These are phyloP conservation scores for Tragulus kanchil DNA, from an alignment of 2,113 vertebrate genomes.

Conservation along the genomic window DNA sequence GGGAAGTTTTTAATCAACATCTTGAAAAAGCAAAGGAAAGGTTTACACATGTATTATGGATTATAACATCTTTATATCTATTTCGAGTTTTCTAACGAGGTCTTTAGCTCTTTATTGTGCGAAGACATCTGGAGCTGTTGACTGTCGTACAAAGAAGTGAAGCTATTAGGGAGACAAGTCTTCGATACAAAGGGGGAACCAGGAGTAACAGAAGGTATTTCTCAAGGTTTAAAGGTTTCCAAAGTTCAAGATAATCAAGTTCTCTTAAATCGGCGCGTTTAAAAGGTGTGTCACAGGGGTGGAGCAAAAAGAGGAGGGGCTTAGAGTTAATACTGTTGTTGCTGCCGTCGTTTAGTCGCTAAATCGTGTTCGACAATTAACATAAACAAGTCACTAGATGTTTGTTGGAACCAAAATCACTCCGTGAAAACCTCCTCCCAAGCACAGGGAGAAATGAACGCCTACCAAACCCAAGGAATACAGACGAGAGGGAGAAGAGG, in stretches of 20 bases:
- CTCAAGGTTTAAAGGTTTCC: conserved; percentile 61
- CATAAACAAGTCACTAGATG: neutral
- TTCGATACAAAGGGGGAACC: neutral
- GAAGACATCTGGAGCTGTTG: neutral
- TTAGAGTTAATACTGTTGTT: neutral
- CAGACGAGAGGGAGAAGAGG: neutral
- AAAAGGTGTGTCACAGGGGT: conserved; percentile 73
- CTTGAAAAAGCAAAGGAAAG: neutral
- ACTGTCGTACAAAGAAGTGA: neutral
- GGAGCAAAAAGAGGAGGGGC: conserved; percentile 60
- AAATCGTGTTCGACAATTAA: neutral
- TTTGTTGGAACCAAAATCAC: neutral
- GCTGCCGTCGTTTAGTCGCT: neutral
- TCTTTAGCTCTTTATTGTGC: conserved; percentile 1
- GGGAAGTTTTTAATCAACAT: conserved; percentile 22
- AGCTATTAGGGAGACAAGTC: conserved; percentile 23
- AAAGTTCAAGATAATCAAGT: conserved; percentile 74
- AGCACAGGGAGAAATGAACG: conserved; percentile 11
- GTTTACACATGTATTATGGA: neutral
- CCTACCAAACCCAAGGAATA: conserved; percentile 17
- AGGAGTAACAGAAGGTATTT: conserved; percentile 47
- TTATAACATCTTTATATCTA: conserved; percentile 5
- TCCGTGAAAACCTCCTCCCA: conserved; percentile 6
- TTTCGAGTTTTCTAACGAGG: conserved; percentile 29
- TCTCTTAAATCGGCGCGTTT: conserved; percentile 66